Percentiles rank a stretch among this genome's conserved stretches.
phyloP scores from a whole-genome alignment of 2,113 vertebrate genomes.

The Ptilonorhynchus violaceus region DNA sequence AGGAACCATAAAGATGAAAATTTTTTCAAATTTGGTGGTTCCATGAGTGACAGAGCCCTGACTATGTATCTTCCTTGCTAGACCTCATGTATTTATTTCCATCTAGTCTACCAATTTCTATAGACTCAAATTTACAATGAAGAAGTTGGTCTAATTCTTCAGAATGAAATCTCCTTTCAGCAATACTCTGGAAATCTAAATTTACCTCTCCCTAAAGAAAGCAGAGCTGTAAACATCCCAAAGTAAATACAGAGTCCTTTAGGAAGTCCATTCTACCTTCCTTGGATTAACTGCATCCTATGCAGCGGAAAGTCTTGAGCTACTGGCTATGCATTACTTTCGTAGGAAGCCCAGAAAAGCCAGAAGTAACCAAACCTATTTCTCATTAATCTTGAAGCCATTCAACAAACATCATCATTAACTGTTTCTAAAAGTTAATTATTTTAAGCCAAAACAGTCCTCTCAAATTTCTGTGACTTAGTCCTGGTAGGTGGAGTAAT shows the following conservation, averaged over 20 bases:
- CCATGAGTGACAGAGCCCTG: not conserved
- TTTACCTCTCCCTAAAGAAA: not conserved
- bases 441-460: not conserved
- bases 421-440: not conserved
- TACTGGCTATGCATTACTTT: not conserved
- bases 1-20: not conserved
- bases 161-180: not conserved
- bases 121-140: not conserved
- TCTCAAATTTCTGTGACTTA: not conserved
- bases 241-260: not conserved
- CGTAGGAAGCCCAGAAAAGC: not conserved
- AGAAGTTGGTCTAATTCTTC: not conserved
- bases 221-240: not conserved
- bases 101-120: not conserved
- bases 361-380: not conserved
- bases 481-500: not conserved
- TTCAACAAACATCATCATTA: not conserved
- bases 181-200: not conserved
- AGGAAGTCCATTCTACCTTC: not conserved
- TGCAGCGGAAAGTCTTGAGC: not conserved
- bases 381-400: not conserved
- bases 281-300: not conserved
- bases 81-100: not conserved
- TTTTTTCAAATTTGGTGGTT: not conserved
- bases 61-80: not conserved